phyloP scores from a whole-genome alignment of 2,888 invertebrate species.

The Lasioglossum villosulum region DNA sequence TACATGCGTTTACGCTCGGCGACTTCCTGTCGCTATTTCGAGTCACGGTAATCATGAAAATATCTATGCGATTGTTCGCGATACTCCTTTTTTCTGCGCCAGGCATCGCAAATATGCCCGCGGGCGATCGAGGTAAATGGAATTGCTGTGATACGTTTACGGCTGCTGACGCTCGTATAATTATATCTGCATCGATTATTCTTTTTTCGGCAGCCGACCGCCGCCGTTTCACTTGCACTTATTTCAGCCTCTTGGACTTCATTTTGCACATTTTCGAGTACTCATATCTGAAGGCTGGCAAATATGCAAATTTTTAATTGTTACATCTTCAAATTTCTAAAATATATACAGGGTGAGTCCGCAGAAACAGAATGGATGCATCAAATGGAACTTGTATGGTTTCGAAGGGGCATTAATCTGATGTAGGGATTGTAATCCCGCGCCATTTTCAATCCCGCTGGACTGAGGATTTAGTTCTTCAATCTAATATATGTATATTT shows the following conservation, averaged over 20 bases:
- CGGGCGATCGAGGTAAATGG: conserved; percentile 40
- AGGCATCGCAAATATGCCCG: conserved; percentile 26
- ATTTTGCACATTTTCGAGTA: background rate
- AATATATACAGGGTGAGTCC: too few relatives aligned
- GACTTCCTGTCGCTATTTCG: conserved; percentile 54
- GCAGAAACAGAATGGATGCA: too few relatives aligned
- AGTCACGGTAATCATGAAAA: conserved; percentile 47
- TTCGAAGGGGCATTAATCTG: too few relatives aligned
- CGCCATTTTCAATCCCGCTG: too few relatives aligned
- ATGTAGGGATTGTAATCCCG: too few relatives aligned
- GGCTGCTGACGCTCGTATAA: conserved; percentile 41
- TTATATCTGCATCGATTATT: conserved; percentile 42
- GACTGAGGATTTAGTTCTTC: too few relatives aligned
- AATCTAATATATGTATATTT: too few relatives aligned
- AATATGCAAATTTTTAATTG: background rate
- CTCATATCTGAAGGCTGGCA: too few relatives aligned
- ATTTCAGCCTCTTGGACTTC: background rate
- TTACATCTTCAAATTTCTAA: background rate
- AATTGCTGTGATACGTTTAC: conserved; percentile 49
- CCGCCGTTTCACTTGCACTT: conserved; percentile 32
- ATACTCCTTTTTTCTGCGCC: conserved; percentile 3
- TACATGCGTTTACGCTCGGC: conserved; percentile 32
- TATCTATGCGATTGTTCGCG: conserved; percentile 43
- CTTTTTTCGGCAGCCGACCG: background rate
- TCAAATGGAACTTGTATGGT: too few relatives aligned